Base-by-base conservation (phyloP, 2,113 vertebrate genomes). In the Nycticryphes semicollaris region DNA sequence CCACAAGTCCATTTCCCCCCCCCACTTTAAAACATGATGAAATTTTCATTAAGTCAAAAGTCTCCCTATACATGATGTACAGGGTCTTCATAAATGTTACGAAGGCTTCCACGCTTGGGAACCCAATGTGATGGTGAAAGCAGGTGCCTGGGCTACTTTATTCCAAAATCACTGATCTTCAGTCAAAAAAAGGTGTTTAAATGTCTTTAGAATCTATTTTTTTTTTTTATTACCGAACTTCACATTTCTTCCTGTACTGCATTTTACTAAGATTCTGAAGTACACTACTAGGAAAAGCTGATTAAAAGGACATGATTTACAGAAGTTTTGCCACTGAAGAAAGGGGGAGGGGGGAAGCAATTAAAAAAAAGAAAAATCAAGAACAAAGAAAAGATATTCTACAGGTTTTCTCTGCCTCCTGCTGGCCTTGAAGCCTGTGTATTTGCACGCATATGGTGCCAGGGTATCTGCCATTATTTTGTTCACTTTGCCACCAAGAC, bases 261-360 rank as follows among this genome's bases (percentile, higher is more conserved):
- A 54, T 93, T 97, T 94, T 94, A 93, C 87, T 74, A 95, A 90
- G 90, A 95, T 94, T 91, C 74, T 96, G 72, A 96, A 96, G 95
- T 90, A 84, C 11, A 28, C 64, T 48, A 51, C 86, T 93, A 95
- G 91, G 68, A 93, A 86, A 90, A 94, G 33, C 19, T 94, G 72
- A 82, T 95, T 78, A 93, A 96, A 96, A 90, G 33, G 59, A 89
- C 67, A 94, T 89, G 64, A 90, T 88, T 96, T 93, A 48, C 66
- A 93, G 84, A 85, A 25, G 37, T 75, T 41, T 50, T 33, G 48
- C 74, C 85, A 77, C 62, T 76, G 88, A 83, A 20, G 9, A 87
- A 53, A 17, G 4, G 39, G 13, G 2, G 1, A 4, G 39, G 13
- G 2, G 1, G 10, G 4, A 18, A 17, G 19, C 18, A 48, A 39